phyloP scores from a whole-genome alignment of 2,113 vertebrate species.

The Baryphthengus martii region DNA sequence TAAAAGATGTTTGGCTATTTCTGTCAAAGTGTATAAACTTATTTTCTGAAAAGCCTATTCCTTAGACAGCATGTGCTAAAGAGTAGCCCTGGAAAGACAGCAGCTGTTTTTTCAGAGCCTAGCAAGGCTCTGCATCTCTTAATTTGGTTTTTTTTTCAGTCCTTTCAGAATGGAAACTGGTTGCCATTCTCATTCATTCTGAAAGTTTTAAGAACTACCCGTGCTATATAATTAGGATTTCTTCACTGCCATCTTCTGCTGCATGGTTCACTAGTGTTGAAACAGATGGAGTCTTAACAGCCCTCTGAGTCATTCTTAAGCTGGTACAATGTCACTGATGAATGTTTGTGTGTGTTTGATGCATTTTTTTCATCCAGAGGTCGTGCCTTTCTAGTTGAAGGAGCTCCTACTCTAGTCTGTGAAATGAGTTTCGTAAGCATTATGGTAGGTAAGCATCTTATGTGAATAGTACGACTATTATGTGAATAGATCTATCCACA shows the following conservation, averaged over 20 bases:
- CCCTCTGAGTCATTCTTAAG: not conserved
- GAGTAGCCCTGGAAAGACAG: not conserved
- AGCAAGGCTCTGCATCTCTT: not conserved
- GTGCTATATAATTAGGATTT: not conserved
- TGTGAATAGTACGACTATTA: not conserved
- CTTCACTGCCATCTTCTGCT: not conserved
- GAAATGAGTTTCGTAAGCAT: not conserved
- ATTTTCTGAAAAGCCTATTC: not conserved
- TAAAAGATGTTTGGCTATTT: constrained; percentile 41
- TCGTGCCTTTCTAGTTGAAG: not conserved
- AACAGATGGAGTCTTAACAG: not conserved
- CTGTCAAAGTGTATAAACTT: constrained; percentile 9
- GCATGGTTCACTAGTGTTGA: not conserved
- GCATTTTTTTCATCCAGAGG: not conserved
- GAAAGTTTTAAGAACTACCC: not conserved
- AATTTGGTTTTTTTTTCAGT: not conserved
- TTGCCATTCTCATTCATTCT: not conserved
- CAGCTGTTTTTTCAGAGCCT: not conserved
- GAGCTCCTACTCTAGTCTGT: not conserved
- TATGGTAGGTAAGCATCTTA: not conserved
- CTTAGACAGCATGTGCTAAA: not conserved
- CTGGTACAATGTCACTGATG: not conserved
- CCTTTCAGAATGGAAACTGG: not conserved
- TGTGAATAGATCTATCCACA: not conserved
- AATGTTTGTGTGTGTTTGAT: not conserved